Conservation (phyloP, 2,888 invertebrate species). For the Xanthorhoe spadicearia region DNA sequence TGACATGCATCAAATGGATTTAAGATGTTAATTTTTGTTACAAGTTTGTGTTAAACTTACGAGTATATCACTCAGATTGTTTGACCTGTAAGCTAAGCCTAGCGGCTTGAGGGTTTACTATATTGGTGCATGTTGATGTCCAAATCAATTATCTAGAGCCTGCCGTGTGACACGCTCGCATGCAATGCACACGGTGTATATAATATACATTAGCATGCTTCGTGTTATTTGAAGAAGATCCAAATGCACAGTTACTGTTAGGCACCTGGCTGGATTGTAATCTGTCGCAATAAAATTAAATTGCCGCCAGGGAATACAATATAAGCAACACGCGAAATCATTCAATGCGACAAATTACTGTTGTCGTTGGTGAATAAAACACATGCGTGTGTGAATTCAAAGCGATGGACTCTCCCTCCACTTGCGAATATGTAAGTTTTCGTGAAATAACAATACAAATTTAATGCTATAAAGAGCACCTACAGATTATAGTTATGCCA, state of each 20-base stretch:
- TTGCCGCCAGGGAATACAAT: not conserved
- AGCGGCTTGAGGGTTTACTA: conserved; percentile 1
- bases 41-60: not conserved
- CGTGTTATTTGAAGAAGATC: not conserved
- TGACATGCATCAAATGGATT: not conserved
- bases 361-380: conserved; percentile 2
- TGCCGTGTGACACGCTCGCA: conserved; percentile 22
- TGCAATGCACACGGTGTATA: conserved; percentile 2
- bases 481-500: too few species aligned
- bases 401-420: not conserved
- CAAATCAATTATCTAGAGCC: conserved; percentile 28
- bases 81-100: not conserved
- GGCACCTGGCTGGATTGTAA: not conserved
- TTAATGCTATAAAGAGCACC: too few species aligned
- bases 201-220: not conserved
- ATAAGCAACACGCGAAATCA: not conserved
- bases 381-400: not conserved
- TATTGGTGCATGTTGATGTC: conserved; percentile 27
- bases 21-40: not conserved
- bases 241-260: conserved; percentile 4
- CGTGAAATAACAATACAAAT: too few species aligned
- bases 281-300: conserved; percentile 5
- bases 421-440: too few species aligned
- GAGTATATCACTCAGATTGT: not conserved
- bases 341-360: conserved; percentile 7